phyloP scores from a whole-genome alignment of 2,113 vertebrate species.

The Copsychus sechellarum region DNA sequence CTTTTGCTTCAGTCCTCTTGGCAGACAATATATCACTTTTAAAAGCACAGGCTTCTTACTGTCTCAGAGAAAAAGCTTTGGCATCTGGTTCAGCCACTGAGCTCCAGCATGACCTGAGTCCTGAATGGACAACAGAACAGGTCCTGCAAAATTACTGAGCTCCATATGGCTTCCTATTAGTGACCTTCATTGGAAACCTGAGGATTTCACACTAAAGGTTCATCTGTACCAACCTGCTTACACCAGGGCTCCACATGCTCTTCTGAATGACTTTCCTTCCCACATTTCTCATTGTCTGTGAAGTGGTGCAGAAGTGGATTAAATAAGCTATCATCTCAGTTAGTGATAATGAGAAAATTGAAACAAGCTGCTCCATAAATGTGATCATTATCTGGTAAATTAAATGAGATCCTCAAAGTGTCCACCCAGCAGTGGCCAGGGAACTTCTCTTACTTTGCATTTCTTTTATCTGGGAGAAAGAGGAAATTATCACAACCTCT shows the following conservation, averaged over 20 bases:
- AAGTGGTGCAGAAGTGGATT: slow-evolving; percentile 42
- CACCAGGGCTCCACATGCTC: rapidly evolving
- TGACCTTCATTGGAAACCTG: neutral
- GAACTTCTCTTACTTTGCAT: neutral
- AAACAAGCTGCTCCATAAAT: slow-evolving; percentile 56
- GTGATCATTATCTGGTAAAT: slow-evolving; percentile 58
- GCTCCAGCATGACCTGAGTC: neutral
- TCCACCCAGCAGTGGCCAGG: slow-evolving; percentile 21
- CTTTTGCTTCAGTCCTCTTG: slow-evolving; percentile 16
- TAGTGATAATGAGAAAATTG: slow-evolving; percentile 59
- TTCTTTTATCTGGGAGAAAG: slow-evolving; percentile 25
- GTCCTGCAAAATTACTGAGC: neutral
- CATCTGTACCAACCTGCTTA: neutral
- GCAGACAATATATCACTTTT: neutral
- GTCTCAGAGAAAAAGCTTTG: neutral
- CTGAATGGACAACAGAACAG: neutral
- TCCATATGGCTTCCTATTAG: neutral
- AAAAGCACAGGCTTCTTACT: neutral
- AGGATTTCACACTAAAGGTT: neutral
- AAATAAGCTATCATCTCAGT: slow-evolving; percentile 23
- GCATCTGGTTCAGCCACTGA: neutral
- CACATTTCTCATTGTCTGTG: slow-evolving; percentile 19
- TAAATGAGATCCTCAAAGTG: slow-evolving; percentile 48
- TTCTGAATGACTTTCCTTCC: neutral
- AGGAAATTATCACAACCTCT: neutral